Base-by-base conservation (phyloP, 2,888 invertebrate genomes). In the Cerastoderma edule region DNA sequence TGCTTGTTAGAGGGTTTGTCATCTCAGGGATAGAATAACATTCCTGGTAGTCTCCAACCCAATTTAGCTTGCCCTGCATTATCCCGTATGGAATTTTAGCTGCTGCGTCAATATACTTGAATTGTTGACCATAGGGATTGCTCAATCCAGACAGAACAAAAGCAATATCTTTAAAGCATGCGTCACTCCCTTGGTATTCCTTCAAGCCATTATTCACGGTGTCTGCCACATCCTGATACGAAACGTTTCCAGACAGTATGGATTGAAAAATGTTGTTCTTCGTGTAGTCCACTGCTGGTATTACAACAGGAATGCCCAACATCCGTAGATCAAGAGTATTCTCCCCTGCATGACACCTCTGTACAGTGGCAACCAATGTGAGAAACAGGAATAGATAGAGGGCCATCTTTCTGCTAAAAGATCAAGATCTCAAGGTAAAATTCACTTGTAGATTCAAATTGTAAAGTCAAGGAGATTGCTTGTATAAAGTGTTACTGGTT, bases 31-130 rank as follows among this genome's bases (percentile, higher is more conserved):
- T 73, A n/a, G 35, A 44, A 30, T 66, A 48, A 54, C 80, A 80
- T 54, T 80, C 76, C n/a, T 72, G 65, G 32, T 67, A 74, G 32
- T 77, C 74, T 13, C 80, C 80, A 5, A 72, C 74, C 80, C 80
- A 80, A 30, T 65, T 71, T 30, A 60, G 65, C 8, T 72, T 64
- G 32, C 76, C 76, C 66, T 72, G 65, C 19, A 80, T 33, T 24
- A 80, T 65, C 1, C 80, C 80, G 63, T 53, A 22, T 10, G 75
- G 79, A 33, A 75, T 69, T 33, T 79, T 79, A 22, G 69, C 24
- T 0, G 73, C 24, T 4, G 79, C 79, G 70, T 79, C 79, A 32
- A 75, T 32, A 33, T 69, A 78, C 44, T 50, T 57, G 4, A 63
- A 33, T 22, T 39, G 60, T 60, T 24, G n/a, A 2, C 39, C 22